phyloP scores from a whole-genome alignment of 2,888 invertebrate species.

The Heliconius cydno region DNA sequence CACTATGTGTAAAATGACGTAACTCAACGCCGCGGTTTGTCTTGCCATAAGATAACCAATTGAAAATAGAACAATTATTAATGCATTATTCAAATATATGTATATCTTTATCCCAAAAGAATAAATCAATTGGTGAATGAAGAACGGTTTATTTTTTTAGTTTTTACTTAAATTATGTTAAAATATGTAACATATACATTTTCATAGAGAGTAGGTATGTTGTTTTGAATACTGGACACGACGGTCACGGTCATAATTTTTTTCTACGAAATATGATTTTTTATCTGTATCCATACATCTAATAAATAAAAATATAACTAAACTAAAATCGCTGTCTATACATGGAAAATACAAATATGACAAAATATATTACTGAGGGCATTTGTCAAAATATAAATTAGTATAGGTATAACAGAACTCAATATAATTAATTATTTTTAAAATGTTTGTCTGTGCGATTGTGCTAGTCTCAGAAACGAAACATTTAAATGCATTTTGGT shows the following conservation, averaged over 20 bases:
- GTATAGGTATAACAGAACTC: no score
- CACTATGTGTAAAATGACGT: no score
- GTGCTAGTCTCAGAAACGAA: no score
- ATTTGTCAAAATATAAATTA: background rate
- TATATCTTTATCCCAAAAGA: background rate
- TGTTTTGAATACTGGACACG: slow-evolving; percentile 12
- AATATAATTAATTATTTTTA: background rate
- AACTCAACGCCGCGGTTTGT: no score
- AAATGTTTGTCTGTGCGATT: no score
- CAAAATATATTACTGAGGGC: background rate
- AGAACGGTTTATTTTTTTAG: background rate
- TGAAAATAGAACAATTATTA: background rate
- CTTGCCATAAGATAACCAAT: background rate
- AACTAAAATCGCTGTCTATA: background rate
- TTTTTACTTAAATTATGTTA: slow-evolving; percentile 17
- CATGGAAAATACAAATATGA: background rate
- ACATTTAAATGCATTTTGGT: no score
- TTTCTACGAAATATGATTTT: background rate
- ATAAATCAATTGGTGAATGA: background rate
- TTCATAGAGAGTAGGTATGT: slow-evolving; percentile 10
- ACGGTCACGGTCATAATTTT: slow-evolving; percentile 16
- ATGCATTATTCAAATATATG: background rate
- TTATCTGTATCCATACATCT: background rate
- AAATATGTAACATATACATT: slow-evolving; percentile 5
- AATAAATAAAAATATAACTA: background rate